A percentile compares a stretch with the other conserved stretches of the same genome.
Evolutionary conservation across 2,113 vertebrate genomes (phyloP).

Genomic region (Bubo blakistoni): DNA sequence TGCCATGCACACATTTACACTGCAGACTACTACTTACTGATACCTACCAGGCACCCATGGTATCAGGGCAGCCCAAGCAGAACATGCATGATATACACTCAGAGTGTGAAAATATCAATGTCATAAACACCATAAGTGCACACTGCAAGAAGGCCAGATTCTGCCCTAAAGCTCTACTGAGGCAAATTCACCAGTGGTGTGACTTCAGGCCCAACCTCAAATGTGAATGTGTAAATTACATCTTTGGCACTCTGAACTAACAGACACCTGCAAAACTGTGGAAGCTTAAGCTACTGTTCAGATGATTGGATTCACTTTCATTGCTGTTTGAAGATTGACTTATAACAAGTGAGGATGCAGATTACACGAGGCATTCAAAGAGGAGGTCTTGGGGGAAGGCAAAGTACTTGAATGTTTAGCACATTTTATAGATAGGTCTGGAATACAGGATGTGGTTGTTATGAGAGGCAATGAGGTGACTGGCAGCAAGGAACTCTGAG

Average conservation of each 20-base stretch:
- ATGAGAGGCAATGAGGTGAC: neutral
- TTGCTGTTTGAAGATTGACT: neutral
- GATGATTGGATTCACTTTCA: neutral
- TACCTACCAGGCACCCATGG: neutral
- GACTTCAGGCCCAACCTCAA: neutral
- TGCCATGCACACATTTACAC: neutral
- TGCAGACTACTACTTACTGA: neutral
- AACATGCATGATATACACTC: neutral
- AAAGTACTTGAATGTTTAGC: neutral
- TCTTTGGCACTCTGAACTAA: neutral
- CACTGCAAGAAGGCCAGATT: neutral
- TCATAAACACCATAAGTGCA: neutral
- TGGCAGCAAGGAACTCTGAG: constrained; percentile 11
- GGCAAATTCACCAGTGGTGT: neutral
- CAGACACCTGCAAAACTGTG: neutral
- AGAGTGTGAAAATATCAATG: neutral
- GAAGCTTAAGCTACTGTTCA: neutral
- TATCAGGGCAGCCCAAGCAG: neutral
- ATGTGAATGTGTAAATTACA: neutral
- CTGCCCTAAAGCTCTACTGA: neutral
- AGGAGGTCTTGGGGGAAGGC: neutral
- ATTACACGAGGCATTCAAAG: neutral
- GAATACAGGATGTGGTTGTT: neutral
- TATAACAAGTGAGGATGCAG: neutral
- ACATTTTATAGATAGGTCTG: neutral